Conservation (phyloP, 2,888 invertebrate species). For the Timema cristinae region DNA sequence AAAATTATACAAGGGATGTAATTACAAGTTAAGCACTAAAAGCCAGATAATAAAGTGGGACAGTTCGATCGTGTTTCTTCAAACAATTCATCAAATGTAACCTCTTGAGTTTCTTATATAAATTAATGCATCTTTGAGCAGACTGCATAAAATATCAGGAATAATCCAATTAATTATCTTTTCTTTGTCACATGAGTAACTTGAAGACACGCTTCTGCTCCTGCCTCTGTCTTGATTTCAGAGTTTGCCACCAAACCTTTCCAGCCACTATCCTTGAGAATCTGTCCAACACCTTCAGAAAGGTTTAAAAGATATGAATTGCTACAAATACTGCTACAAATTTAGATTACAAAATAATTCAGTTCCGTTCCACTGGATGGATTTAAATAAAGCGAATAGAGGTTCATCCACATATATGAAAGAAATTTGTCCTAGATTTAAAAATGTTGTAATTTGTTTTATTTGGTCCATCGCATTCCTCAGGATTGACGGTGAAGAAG, state of each 20-base stretch:
- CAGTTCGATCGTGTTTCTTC: too few relatives aligned
- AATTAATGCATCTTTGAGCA: too few relatives aligned
- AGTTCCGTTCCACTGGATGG: neutral
- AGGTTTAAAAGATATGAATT: neutral
- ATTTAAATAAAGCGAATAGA: conserved; percentile 28
- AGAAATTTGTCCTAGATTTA: too few relatives aligned
- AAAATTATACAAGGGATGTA: too few relatives aligned
- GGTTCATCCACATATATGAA: too few relatives aligned
- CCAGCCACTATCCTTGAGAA: neutral
- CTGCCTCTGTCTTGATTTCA: neutral
- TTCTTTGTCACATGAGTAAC: neutral
- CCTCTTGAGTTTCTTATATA: neutral
- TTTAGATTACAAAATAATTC: neutral
- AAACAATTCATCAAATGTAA: too few relatives aligned
- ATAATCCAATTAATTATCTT: neutral
- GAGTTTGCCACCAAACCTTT: neutral
- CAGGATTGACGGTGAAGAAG: too few relatives aligned
- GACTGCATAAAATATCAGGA: neutral
- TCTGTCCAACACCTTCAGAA: neutral
- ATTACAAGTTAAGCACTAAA: too few relatives aligned
- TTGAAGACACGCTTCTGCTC: conserved; percentile 1
- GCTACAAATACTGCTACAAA: neutral
- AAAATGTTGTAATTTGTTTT: neutral
- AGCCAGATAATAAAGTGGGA: neutral
- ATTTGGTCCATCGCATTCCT: too few relatives aligned